A percentile compares a stretch with the other conserved stretches of the same genome.
These are phyloP conservation scores for Herpailurus yagouaroundi DNA, from an alignment of 2,113 vertebrate genomes.

Conservation along the genomic window DNA sequence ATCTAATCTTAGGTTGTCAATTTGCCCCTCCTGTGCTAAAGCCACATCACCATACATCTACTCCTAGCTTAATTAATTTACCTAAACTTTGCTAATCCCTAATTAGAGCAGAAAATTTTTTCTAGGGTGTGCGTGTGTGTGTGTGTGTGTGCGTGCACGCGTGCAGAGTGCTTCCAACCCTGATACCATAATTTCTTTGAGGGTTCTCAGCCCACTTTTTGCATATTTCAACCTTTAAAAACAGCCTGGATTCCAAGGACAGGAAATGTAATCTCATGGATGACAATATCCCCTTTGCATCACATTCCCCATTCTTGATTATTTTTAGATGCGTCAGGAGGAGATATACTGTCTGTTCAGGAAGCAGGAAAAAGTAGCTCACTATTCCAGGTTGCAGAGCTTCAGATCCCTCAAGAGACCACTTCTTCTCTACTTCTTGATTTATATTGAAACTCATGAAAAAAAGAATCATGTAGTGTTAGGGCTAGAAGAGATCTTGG, in stretches of 20 bases:
- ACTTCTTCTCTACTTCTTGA: neutral
- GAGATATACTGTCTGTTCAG: neutral
- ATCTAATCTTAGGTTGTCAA: neutral
- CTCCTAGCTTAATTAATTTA: neutral
- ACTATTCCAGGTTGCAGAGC: neutral
- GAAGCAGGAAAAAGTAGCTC: neutral
- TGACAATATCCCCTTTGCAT: neutral
- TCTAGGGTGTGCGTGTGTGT: neutral
- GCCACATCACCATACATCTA: neutral
- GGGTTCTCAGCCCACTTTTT: neutral
- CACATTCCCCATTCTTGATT: neutral
- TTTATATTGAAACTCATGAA: neutral
- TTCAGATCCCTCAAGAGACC: neutral
- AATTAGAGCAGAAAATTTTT: neutral
- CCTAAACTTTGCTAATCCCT: neutral
- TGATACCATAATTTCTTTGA: neutral
- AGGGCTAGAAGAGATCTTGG: neutral
- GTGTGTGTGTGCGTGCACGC: neutral
- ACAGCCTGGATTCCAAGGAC: neutral
- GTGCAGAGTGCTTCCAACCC: neutral
- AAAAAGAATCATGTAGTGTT: neutral
- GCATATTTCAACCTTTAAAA: conserved; percentile 24
- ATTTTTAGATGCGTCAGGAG: neutral
- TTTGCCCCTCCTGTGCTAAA: neutral
- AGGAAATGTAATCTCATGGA: neutral